Conservation (phyloP, 1,140 invertebrate species). For the Glomeris maerens region DNA sequence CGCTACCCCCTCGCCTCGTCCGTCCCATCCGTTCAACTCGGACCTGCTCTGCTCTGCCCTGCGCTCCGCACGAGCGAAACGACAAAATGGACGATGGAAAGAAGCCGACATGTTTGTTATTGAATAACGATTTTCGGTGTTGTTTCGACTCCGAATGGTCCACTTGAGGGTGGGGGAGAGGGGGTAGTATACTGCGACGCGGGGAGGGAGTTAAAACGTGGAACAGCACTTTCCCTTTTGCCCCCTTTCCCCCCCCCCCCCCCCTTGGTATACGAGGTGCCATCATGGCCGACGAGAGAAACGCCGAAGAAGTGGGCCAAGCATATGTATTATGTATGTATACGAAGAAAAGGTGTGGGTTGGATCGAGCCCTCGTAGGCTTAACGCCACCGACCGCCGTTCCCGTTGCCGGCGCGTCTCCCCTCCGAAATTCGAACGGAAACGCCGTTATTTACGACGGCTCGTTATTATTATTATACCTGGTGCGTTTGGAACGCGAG, state of each 20-base stretch:
- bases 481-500: too few species aligned
- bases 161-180: too few species aligned
- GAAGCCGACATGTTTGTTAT: constrained; percentile 4
- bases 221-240: constrained; percentile 10
- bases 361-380: neutral
- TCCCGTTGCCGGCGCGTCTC: neutral
- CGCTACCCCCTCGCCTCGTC: constrained; percentile 3
- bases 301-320: neutral
- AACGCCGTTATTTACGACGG: too few species aligned
- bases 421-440: too few species aligned
- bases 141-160: too few species aligned
- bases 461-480: too few species aligned
- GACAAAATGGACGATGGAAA: neutral
- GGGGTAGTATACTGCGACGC: too few species aligned
- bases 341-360: neutral
- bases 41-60: constrained; percentile 2
- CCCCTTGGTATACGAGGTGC: neutral
- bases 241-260: constrained; percentile 7
- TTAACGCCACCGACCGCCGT: constrained; percentile 4
- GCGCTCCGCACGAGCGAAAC: constrained; percentile 1
- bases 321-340: neutral
- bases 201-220: too few species aligned
- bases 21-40: neutral
- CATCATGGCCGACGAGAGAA: neutral
- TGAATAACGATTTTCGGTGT: too few species aligned